phyloP scores from a whole-genome alignment of 64 coral and sea anemone genomes.

The Astreopora myriophthalma region DNA sequence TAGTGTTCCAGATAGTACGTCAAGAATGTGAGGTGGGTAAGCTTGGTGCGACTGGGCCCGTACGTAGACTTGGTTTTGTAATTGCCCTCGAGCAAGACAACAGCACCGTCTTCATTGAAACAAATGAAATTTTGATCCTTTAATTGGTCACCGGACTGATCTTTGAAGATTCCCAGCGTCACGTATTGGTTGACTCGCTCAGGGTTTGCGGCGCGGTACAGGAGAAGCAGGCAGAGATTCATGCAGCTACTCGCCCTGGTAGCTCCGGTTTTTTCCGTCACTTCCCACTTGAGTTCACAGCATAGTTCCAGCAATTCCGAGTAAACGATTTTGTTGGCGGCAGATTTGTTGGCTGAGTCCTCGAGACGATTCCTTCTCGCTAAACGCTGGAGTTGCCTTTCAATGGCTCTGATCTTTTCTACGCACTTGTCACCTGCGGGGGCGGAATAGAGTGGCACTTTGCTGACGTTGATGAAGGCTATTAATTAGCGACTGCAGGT shows the following conservation, averaged over 20 bases:
- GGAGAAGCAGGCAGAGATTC: not conserved
- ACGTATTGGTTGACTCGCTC: not conserved
- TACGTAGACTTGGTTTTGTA: conserved; percentile 10
- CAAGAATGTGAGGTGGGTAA: not conserved
- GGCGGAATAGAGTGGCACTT: not conserved
- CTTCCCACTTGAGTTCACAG: not conserved
- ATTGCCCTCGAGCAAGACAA: not conserved
- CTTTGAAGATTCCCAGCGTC: not conserved
- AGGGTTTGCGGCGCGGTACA: not conserved
- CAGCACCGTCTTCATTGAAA: not conserved
- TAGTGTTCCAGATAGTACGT: conserved; percentile 42
- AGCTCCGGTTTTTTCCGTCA: not conserved
- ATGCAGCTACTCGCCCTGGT: not conserved
- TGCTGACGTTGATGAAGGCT: not conserved
- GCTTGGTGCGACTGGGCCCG: not conserved
- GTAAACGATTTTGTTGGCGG: no score
- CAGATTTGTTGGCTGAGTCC: not conserved
- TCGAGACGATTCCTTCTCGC: not conserved
- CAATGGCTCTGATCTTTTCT: not conserved
- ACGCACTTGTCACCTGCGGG: no score
- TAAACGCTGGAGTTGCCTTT: not conserved
- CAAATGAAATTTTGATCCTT: not conserved
- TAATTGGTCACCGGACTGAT: not conserved
- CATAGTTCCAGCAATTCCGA: not conserved
- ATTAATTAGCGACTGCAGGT: not conserved